Evolutionary conservation across 2,113 vertebrate species (phyloP), one percentile per base, ranked within the genome.

Genomic region (Panthera tigris): DNA sequence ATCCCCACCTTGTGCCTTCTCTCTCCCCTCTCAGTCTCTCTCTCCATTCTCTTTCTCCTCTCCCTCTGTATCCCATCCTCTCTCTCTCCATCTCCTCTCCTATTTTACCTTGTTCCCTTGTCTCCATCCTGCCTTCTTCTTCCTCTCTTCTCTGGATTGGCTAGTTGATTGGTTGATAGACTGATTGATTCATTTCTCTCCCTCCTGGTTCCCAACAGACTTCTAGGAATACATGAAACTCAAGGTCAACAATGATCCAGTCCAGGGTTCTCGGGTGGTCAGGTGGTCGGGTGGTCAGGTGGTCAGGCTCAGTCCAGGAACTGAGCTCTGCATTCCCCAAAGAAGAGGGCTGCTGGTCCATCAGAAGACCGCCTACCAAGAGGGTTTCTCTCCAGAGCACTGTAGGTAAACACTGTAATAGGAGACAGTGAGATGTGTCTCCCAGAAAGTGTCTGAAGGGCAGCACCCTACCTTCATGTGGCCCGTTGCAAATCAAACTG

Each of bases 1-100:
- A 27, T 2, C 14, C 15, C 39, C 2, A 0, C 13, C 4, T 0
- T 0, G 31, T 25, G 36, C 7, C 5, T 3, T 11, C 29, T n/a
- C 36, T 57, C 3, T 14, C 83, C n/a, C 16, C 71, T 52, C 9
- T 19, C 14, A 0, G 15, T 36, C 83, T 83, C 57, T 3, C 33
- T 91, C 57, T 68, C 73, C 63, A 21, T 19, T n/a, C 10, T 36
- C 7, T 36, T 3, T n/a, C 65, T 92, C 52, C 13, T 25, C 48
- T 33, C 33, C 3, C 15, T 33, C 33, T 57, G 39, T 29, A 3
- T 29, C 84, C 36, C 45, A 45, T 19, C 31, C 5, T 41, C 7
- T 3, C 36, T 78, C 57, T 21, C 61, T 48, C 76, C 68, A 36
- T 3, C 31, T 19, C 68, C 27, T 50, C 73, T 63, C 36, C 39